Evolutionary conservation across 1,140 invertebrate species (phyloP).

Genomic region (Drosophila auraria): DNA sequence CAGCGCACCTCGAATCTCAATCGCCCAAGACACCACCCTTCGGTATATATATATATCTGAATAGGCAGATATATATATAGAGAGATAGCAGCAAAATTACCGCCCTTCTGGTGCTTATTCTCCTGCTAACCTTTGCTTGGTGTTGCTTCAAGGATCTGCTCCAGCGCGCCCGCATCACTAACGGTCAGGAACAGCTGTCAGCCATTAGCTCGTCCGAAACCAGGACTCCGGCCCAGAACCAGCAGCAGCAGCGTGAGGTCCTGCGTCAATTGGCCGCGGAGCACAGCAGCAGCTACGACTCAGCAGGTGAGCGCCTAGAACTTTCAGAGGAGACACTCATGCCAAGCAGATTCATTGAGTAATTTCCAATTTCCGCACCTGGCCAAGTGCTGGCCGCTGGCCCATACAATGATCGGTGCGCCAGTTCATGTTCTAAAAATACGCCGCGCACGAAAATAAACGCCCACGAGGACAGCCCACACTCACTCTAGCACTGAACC

Average conservation of each 20-base stretch:
- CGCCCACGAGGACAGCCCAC: constrained; percentile 46
- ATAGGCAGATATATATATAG: constrained; percentile 29
- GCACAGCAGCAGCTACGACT: constrained; percentile 61
- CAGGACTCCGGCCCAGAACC: constrained; percentile 27
- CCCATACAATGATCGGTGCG: constrained; percentile 54
- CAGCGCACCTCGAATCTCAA: constrained; percentile 33
- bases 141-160: constrained; percentile 68
- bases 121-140: constrained; percentile 58
- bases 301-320: constrained; percentile 46
- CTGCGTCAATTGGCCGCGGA: constrained; percentile 66
- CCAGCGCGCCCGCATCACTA: constrained; percentile 53
- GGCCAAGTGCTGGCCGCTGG: constrained; percentile 30
- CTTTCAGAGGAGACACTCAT: neutral
- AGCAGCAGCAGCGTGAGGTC: constrained; percentile 58
- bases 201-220: constrained; percentile 9
- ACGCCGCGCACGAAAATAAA: constrained; percentile 66
- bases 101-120: constrained; percentile 40
- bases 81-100: constrained; percentile 56
- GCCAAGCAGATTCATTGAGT: constrained; percentile 8
- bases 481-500: constrained; percentile 36
- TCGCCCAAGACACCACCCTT: constrained; percentile 7
- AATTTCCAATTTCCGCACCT: constrained; percentile 54
- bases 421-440: constrained; percentile 79
- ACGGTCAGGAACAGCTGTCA: constrained; percentile 38
- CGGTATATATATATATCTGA: constrained; percentile 24